Evolutionary conservation across 2,797 vertebrate species (phyloP).

Genomic region (Oryzias dopingdopingensis): DNA sequence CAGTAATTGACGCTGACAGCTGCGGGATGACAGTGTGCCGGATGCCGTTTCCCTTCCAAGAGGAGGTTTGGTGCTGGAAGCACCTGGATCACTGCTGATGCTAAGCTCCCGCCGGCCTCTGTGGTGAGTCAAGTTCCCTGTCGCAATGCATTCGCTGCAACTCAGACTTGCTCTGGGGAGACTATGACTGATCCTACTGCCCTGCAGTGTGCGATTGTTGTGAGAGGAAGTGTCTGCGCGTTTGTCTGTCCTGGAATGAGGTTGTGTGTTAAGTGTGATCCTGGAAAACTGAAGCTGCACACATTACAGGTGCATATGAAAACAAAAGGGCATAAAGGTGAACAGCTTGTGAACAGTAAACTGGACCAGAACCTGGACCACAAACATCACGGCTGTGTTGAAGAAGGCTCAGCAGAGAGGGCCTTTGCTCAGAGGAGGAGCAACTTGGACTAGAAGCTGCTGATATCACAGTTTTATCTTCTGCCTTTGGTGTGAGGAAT

Average conservation of each 20-base stretch:
- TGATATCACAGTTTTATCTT: no score
- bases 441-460: no score
- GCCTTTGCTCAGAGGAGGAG: no score
- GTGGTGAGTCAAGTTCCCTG: constrained; percentile 75
- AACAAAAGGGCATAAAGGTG: constrained; percentile 16
- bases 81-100: constrained; percentile 43
- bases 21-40: constrained; percentile 40
- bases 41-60: constrained; percentile 49
- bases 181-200: constrained; percentile 58
- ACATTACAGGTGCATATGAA: neutral
- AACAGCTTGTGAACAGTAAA: no score
- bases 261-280: constrained; percentile 19
- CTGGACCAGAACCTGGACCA: no score
- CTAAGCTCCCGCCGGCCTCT: constrained; percentile 40
- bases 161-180: constrained; percentile 61
- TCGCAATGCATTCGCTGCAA: constrained; percentile 67
- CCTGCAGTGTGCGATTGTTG: constrained; percentile 16
- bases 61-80: constrained; percentile 61
- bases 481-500: no score
- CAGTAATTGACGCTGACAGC: constrained; percentile 64
- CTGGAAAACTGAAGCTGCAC: constrained; percentile 15
- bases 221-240: constrained; percentile 1
- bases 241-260: constrained; percentile 9
- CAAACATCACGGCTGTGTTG: no score
- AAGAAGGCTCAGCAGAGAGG: no score